Percentiles rank a stretch among this genome's conserved stretches.
phyloP scores from a whole-genome alignment of 2,797 vertebrate genomes.

The Rousettus madagascariensis region DNA sequence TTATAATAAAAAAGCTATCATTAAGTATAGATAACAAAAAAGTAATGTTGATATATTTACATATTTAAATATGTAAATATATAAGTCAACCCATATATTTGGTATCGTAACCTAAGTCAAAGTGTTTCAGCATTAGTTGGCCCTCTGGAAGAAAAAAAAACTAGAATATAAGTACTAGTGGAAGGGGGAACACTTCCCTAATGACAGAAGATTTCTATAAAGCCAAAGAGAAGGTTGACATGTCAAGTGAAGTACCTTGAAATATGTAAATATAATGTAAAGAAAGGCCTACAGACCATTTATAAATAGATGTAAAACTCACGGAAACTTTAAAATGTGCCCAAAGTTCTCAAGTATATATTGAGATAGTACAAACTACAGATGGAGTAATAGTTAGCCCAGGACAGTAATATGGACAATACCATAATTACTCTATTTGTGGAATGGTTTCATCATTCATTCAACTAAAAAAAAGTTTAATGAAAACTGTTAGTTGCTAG shows the following conservation, averaged over 20 bases:
- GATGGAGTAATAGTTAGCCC: conserved; percentile 26
- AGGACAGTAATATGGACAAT: background rate
- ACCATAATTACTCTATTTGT: background rate
- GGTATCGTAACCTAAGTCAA: background rate
- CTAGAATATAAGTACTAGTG: background rate
- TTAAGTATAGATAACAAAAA: conserved; percentile 39
- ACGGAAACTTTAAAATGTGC: background rate
- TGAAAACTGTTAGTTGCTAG: background rate
- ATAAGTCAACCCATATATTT: background rate
- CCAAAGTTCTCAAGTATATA: background rate
- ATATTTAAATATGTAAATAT: conserved; percentile 20
- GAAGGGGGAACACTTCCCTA: background rate
- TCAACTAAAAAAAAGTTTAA: conserved; percentile 16
- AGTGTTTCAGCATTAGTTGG: background rate
- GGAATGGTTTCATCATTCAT: conserved; percentile 34
- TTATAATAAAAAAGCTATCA: conserved; percentile 7
- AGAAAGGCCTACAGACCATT: background rate
- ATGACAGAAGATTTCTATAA: conserved; percentile 13
- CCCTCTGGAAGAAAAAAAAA: background rate
- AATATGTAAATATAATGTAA: background rate
- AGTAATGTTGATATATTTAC: background rate
- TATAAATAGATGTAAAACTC: conserved; percentile 28
- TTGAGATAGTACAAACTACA: conserved; percentile 16
- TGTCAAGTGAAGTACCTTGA: background rate
- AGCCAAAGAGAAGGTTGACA: background rate